These are phyloP conservation scores for Drosophila pegasa DNA, from an alignment of 2,888 invertebrate species.

Conservation along the genomic window DNA sequence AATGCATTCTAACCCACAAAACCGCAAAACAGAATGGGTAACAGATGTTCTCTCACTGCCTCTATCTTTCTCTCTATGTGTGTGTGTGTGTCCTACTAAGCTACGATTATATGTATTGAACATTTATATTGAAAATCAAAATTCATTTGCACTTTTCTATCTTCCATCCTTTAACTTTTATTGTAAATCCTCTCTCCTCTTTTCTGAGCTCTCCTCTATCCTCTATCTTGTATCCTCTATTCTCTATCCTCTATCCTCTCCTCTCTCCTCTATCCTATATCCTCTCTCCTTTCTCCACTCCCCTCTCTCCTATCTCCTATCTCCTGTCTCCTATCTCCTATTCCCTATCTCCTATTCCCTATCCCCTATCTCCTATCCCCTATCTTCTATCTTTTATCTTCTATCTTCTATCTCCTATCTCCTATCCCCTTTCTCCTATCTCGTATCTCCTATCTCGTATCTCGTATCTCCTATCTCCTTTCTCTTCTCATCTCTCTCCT, in stretches of 20 bases:
- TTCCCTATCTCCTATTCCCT: background rate
- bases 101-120: slow-evolving; percentile 6
- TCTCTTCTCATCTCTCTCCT: too few species aligned
- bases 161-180: background rate
- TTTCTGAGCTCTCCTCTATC: background rate
- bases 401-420: background rate
- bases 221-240: background rate
- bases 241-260: background rate
- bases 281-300: background rate
- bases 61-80: background rate
- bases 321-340: background rate
- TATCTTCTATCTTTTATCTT: background rate
- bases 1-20: slow-evolving; percentile 48
- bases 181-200: background rate
- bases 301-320: background rate
- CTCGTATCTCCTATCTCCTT: too few species aligned
- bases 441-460: background rate
- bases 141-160: background rate
- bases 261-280: background rate
- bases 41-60: slow-evolving; percentile 4
- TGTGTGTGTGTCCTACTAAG: slow-evolving; percentile 7
- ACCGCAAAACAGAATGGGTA: slow-evolving; percentile 50
- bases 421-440: background rate
- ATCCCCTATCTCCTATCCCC: background rate
- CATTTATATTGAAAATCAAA: background rate